These are phyloP conservation scores for Platerodrilus igneus DNA, from an alignment of 2,888 invertebrate genomes.

Conservation along the genomic window DNA sequence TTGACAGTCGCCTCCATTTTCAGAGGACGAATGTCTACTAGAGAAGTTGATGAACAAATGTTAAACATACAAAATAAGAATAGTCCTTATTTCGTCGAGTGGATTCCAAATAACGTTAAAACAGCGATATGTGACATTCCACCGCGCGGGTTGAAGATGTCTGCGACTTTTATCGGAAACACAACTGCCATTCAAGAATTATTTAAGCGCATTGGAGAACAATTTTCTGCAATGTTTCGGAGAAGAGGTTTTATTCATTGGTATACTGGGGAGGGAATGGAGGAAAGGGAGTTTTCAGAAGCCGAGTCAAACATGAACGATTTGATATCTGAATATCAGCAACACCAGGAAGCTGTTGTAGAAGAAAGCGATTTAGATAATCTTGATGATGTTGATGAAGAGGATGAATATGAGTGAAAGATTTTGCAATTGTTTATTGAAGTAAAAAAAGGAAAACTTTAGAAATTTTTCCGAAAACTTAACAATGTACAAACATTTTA, in stretches of 20 bases:
- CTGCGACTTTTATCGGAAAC: constrained; percentile 54
- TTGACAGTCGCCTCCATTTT: constrained; percentile 80
- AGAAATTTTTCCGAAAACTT: too few species aligned
- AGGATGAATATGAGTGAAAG: too few species aligned
- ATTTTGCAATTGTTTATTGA: too few species aligned
- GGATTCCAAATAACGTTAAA: constrained; percentile 69
- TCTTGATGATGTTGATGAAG: constrained; percentile 54
- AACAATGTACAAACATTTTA: too few species aligned
- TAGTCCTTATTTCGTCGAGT: constrained; percentile 59
- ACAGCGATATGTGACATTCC: constrained; percentile 71
- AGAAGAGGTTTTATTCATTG: constrained; percentile 75
- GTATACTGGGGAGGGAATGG: constrained; percentile 72
- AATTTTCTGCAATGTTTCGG: constrained; percentile 61
- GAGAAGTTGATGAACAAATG: constrained; percentile 59
- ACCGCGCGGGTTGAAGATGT: constrained; percentile 51
- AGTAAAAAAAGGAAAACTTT: too few species aligned
- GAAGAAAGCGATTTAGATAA: constrained; percentile 57
- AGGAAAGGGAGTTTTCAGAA: constrained; percentile 69
- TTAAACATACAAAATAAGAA: constrained; percentile 63
- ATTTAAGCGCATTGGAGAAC: constrained; percentile 56
- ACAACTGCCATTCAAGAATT: constrained; percentile 69
- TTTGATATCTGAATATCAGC: constrained; percentile 69
- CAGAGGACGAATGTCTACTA: constrained; percentile 65
- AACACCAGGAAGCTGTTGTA: constrained; percentile 63
- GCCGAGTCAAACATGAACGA: constrained; percentile 72